phyloP scores from a whole-genome alignment of 2,888 invertebrate genomes.

The Oscheius myriophilus region DNA sequence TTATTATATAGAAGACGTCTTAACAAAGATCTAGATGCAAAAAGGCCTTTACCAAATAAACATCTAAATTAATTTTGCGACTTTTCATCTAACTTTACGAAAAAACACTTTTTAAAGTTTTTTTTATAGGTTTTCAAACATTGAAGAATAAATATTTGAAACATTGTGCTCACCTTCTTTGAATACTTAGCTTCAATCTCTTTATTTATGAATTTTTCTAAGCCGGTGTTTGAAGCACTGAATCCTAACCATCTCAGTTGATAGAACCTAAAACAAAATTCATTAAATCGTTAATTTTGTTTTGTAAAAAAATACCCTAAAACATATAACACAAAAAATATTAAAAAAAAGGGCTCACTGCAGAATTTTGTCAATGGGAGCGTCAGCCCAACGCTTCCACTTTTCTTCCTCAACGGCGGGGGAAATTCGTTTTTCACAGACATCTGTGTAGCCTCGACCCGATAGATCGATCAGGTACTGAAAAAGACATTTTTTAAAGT shows the following conservation, averaged over 20 bases:
- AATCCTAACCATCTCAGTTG: slow-evolving; percentile 40
- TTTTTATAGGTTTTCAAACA: background rate
- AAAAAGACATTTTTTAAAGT: no score
- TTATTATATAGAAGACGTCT: no score
- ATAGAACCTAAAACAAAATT: slow-evolving; percentile 37
- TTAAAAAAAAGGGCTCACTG: slow-evolving; percentile 2
- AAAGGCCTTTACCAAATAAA: no score
- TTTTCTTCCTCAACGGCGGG: slow-evolving; percentile 23
- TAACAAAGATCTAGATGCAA: no score
- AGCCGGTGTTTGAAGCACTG: slow-evolving; percentile 15
- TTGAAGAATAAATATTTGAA: background rate
- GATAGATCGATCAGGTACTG: slow-evolving; percentile 41
- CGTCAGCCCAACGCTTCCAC: slow-evolving; percentile 18
- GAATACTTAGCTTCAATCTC: slow-evolving; percentile 28
- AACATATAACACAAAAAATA: no score
- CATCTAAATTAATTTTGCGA: no score
- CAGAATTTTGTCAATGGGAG: background rate
- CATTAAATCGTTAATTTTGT: background rate
- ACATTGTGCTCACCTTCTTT: slow-evolving; percentile 11
- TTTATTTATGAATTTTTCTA: slow-evolving; percentile 38
- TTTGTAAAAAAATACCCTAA: background rate
- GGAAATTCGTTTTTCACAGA: slow-evolving; percentile 43
- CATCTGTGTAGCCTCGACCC: slow-evolving; percentile 36
- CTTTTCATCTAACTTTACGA: no score
- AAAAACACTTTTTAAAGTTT: no score